Conservation (phyloP, 2,797 vertebrate genomes). For the Chrosomus eos region DNA sequence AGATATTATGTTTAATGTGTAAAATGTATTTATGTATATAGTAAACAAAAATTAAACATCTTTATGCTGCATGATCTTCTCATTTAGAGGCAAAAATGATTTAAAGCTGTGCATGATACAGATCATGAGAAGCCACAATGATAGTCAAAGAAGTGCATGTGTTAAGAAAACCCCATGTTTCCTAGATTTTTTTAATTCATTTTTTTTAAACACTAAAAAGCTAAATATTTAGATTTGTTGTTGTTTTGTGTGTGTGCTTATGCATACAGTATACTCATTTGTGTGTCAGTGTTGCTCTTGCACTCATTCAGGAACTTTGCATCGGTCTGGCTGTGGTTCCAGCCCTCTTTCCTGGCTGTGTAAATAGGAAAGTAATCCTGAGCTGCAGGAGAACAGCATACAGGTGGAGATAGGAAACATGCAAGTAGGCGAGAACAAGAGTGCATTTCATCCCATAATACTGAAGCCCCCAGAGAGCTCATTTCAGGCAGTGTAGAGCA, state of each 20-base stretch:
- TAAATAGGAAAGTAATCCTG: slow-evolving; percentile 55
- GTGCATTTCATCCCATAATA: slow-evolving; percentile 45
- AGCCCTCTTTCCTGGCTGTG: slow-evolving; percentile 43
- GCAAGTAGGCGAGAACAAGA: slow-evolving; percentile 47
- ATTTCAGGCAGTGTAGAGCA: not conserved
- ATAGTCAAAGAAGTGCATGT: not conserved
- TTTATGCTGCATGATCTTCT: not conserved
- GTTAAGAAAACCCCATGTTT: not conserved
- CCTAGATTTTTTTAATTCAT: too few relatives aligned
- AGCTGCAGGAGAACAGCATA: slow-evolving; percentile 46
- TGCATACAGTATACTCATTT: not conserved
- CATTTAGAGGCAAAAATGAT: not conserved
- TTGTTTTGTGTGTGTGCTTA: slow-evolving; percentile 8
- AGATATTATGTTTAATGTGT: not conserved
- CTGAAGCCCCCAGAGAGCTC: slow-evolving; percentile 21
- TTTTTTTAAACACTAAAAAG: not conserved
- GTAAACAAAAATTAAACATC: not conserved
- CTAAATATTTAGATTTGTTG: not conserved
- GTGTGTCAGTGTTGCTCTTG: slow-evolving; percentile 31
- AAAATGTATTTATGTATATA: not conserved
- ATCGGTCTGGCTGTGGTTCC: slow-evolving; percentile 37
- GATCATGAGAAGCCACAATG: not conserved
- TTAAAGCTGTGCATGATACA: not conserved
- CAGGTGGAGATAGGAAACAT: slow-evolving; percentile 44
- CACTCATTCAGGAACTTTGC: slow-evolving; percentile 1